These are phyloP conservation scores for Brachyrhaphis roseni DNA, from an alignment of 2,797 vertebrate species.

Conservation along the genomic window DNA sequence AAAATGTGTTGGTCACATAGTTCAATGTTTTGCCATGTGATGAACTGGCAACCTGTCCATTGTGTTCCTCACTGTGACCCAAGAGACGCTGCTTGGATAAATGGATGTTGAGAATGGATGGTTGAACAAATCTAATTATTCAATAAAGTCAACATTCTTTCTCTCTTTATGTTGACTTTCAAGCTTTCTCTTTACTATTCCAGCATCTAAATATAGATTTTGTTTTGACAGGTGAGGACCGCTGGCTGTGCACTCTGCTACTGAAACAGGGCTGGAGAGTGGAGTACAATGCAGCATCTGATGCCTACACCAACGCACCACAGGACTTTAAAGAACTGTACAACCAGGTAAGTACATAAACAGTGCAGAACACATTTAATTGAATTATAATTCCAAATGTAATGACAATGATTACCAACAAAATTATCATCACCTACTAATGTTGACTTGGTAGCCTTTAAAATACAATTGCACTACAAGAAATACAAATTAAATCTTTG, in stretches of 20 bases:
- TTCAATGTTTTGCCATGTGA: background rate
- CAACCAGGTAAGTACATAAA: conserved; percentile 69
- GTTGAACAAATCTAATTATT: background rate
- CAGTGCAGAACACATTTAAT: too few species aligned
- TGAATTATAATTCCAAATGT: background rate
- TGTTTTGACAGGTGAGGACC: conserved; percentile 77
- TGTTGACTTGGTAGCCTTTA: background rate
- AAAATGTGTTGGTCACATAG: background rate
- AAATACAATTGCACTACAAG: background rate
- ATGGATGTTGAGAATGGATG: conserved; percentile 17
- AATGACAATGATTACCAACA: background rate
- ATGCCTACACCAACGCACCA: conserved; percentile 83
- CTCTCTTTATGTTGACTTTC: background rate
- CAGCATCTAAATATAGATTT: background rate
- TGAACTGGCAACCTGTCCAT: background rate
- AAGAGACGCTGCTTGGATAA: background rate
- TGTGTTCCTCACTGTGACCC: background rate
- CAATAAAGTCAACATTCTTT: background rate
- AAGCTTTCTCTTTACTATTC: background rate
- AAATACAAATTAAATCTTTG: background rate
- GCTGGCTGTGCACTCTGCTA: conserved; percentile 83
- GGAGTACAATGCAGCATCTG: conserved; percentile 81
- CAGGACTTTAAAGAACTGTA: conserved; percentile 82
- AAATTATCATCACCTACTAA: conserved; percentile 50
- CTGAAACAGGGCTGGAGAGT: conserved; percentile 84